Evolutionary conservation across 2,113 vertebrate species (phyloP), one percentile per base, ranked within the genome.

Genomic region (Rallus limicola): DNA sequence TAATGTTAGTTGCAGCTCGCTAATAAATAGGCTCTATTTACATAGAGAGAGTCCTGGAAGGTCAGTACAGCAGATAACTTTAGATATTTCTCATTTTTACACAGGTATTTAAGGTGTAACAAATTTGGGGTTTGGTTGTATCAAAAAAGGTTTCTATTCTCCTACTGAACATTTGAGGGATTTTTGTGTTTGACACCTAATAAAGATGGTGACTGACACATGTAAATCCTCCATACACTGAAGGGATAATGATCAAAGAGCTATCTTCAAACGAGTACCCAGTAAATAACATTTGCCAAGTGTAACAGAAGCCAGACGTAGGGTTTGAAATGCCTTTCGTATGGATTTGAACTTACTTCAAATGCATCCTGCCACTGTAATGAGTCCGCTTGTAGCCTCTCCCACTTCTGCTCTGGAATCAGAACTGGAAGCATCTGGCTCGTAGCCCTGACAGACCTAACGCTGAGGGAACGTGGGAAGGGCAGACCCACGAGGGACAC

Each of bases 21-120:
- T 92, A 96, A 91, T 93, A 93, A 96, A 88, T 88, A 95, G 77
- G 81, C 67, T 82, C 88, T 97, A 93, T 96, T 96, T 95, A 95
- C 94, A 97, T 26, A 71, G 65, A 96, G 19, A 71, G 76, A 75
- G 68, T 94, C 72, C 74, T 90, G 93, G 76, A 96, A 92, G 78
- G 82, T 94, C 86, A 94, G 36, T 92, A 93, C 75, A 96, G 92
- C 79, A 95, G 88, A 44, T 78, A 95, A 97, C 82, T 94, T 86
- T 68, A 89, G 67, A 56, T 53, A 75, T 84, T 84, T 94, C 91
- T 62, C n/a, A 86, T 97, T 85, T 85, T 79, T 87, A 95, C 44
- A 29, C 16, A 90, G 90, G 65, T 90, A 82, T 74, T 92, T 88
- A 81, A 91, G 70, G 44, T 94, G 92, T 96, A 92, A 92, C 86